These are phyloP conservation scores for Panulirus ornatus DNA, from an alignment of 1,140 invertebrate genomes.

Conservation along the genomic window DNA sequence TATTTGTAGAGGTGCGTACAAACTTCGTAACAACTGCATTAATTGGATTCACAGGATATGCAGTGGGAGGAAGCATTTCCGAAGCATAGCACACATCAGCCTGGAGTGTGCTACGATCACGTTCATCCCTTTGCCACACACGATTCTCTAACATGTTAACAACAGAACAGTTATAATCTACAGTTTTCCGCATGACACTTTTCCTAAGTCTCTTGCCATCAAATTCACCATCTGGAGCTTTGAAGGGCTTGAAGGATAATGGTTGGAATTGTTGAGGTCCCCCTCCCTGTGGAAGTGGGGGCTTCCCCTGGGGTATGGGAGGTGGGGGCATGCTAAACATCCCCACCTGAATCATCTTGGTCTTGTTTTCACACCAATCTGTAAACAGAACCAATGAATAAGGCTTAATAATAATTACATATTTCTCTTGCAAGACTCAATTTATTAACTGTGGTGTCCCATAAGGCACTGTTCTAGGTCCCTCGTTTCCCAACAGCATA, in stretches of 20 bases:
- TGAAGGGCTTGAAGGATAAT: conserved; percentile 70
- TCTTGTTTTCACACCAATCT: neutral
- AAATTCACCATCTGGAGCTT: conserved; percentile 83
- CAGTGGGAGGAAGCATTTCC: conserved; percentile 91
- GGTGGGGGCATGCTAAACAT: conserved; percentile 63
- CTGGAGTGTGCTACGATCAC: conserved; percentile 91
- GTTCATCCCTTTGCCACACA: conserved; percentile 94
- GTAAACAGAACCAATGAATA: neutral
- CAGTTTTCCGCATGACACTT: conserved; percentile 97
- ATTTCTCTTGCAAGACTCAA: too few species aligned
- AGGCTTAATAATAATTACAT: too few species aligned
- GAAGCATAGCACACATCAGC: conserved; percentile 90
- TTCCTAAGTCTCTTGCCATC: conserved; percentile 97
- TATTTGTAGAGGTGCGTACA: conserved; percentile 99
- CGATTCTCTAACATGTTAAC: conserved; percentile 94
- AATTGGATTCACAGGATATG: conserved; percentile 95
- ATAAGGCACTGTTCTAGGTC: too few species aligned
- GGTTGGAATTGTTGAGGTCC: conserved; percentile 64
- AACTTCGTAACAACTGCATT: conserved; percentile 98
- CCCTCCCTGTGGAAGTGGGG: conserved; percentile 28
- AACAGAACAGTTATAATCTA: conserved; percentile 98
- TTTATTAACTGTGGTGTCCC: too few species aligned
- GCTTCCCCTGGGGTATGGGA: conserved; percentile 49
- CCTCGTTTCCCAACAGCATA: too few species aligned
- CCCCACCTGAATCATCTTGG: conserved; percentile 54